Evolutionary conservation across 2,888 invertebrate species (phyloP).

Genomic region (Venustoraphidia nigricollis): DNA sequence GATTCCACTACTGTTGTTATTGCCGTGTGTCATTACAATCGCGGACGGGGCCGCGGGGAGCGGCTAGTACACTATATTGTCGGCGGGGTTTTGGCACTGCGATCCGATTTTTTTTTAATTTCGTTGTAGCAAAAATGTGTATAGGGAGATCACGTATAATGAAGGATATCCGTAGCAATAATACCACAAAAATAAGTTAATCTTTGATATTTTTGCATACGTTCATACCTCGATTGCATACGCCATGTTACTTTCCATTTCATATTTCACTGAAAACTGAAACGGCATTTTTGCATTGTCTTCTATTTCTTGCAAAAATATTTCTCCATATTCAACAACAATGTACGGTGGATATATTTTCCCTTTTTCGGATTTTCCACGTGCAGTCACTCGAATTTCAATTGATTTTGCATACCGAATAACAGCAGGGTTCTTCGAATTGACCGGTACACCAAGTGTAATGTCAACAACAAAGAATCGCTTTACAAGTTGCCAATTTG

Average conservation of each 20-base stretch:
- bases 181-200: not conserved
- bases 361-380: conserved; percentile 29
- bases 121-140: not conserved
- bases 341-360: conserved; percentile 44
- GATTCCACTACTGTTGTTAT: too few relatives aligned
- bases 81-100: too few relatives aligned
- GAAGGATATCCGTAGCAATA: not conserved
- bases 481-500: conserved; percentile 47
- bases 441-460: conserved; percentile 25
- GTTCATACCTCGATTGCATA: conserved; percentile 26
- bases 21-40: too few relatives aligned
- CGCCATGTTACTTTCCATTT: conserved; percentile 23
- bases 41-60: too few relatives aligned
- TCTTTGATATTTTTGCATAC: not conserved
- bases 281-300: conserved; percentile 22
- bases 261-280: conserved; percentile 27
- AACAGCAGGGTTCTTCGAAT: conserved; percentile 16
- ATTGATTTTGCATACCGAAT: conserved; percentile 26
- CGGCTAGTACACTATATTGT: too few relatives aligned
- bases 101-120: too few relatives aligned
- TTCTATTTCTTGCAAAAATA: conserved; percentile 26
- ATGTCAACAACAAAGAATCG: conserved; percentile 54
- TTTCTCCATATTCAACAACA: conserved; percentile 37
- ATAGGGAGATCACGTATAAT: not conserved
- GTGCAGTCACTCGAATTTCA: conserved; percentile 21